These are phyloP conservation scores for Phaedon cochleariae DNA, from an alignment of 2,888 invertebrate species.

Conservation along the genomic window DNA sequence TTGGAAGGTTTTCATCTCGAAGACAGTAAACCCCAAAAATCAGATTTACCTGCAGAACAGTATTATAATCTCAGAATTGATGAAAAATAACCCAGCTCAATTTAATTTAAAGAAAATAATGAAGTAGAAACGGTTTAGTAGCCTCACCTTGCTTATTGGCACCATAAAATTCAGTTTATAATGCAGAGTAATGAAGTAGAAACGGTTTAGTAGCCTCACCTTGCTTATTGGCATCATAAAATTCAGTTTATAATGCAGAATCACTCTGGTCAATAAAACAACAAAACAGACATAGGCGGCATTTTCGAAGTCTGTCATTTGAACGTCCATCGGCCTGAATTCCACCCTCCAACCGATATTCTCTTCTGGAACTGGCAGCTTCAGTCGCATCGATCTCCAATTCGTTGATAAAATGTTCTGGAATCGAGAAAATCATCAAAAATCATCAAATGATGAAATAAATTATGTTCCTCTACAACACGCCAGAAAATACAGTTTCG, in stretches of 20 bases:
- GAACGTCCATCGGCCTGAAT: constrained; percentile 97
- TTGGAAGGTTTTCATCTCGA: no score
- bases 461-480: neutral
- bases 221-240: constrained; percentile 98
- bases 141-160: constrained; percentile 89
- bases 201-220: no score
- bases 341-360: constrained; percentile 99
- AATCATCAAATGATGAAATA: neutral
- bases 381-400: constrained; percentile 99
- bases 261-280: constrained; percentile 95
- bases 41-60: no score
- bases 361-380: constrained; percentile 95
- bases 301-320: constrained; percentile 99
- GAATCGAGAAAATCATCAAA: constrained; percentile 41
- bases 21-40: no score
- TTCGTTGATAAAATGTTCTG: constrained; percentile 98
- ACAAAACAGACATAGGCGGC: constrained; percentile 98
- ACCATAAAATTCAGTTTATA: no score
- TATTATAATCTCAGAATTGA: no score
- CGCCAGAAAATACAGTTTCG: no score
- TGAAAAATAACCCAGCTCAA: no score
- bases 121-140: no score
- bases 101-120: no score
- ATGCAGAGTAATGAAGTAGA: no score
- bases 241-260: constrained; percentile 93